Conservation (phyloP, 2,888 invertebrate genomes). For the Antitype chi region DNA sequence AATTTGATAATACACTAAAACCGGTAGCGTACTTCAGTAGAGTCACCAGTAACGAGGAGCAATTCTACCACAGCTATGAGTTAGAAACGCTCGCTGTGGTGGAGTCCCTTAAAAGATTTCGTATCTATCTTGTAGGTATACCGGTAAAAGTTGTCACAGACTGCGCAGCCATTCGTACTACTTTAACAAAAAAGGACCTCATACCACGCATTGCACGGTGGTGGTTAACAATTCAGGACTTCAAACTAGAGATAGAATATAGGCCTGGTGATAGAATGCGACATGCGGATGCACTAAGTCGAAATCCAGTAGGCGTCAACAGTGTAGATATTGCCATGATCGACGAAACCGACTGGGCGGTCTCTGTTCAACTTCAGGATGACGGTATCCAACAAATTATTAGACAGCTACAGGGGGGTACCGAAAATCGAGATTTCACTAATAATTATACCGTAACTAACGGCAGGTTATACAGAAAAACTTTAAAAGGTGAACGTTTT, state of each 20-base stretch:
- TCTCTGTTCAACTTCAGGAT: not conserved
- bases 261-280: conserved; percentile 3
- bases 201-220: conserved; percentile 1
- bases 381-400: not conserved
- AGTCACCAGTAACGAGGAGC: not conserved
- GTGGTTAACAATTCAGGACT: not conserved
- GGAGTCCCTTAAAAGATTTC: too few relatives aligned
- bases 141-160: too few relatives aligned
- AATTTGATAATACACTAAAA: not conserved
- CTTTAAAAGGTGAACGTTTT: not conserved
- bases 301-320: not conserved
- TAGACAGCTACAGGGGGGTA: not conserved
- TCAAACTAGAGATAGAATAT: not conserved
- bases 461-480: not conserved
- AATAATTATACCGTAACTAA: not conserved
- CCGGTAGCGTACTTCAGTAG: not conserved
- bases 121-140: too few relatives aligned
- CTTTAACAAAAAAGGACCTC: not conserved
- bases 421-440: not conserved
- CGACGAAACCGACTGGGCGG: not conserved
- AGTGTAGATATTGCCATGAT: too few relatives aligned
- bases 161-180: too few relatives aligned
- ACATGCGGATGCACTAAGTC: not conserved
- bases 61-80: not conserved
- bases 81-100: not conserved